Evolutionary conservation across 2,113 vertebrate genomes (phyloP).

Genomic region (Peromyscus maniculatus): DNA sequence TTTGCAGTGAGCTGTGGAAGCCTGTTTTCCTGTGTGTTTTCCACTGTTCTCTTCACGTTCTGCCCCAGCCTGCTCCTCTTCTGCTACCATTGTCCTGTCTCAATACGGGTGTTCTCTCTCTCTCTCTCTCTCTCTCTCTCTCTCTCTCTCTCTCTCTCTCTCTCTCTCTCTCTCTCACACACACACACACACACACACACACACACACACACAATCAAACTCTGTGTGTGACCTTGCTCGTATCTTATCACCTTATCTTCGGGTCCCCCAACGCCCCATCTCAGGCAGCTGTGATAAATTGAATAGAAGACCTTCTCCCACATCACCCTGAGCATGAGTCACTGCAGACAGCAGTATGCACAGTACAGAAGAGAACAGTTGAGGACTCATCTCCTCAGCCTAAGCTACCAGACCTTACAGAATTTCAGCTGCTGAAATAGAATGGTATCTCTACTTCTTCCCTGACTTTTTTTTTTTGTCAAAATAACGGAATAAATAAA

Average conservation of each 20-base stretch:
- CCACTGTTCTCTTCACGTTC: background rate
- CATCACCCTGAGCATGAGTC: background rate
- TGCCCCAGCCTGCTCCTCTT: background rate
- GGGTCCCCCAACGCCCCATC: background rate
- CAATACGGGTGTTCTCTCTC: background rate
- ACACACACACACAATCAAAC: background rate
- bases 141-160: background rate
- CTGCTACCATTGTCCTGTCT: background rate
- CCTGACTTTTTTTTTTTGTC: background rate
- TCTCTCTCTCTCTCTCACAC: background rate
- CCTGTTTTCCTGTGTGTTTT: background rate
- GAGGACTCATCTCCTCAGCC: background rate
- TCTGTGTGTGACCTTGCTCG: background rate
- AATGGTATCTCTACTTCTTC: background rate
- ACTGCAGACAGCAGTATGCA: background rate
- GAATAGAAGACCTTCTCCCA: background rate
- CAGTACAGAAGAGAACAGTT: accelerated
- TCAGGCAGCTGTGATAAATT: background rate
- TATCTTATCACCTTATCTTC: background rate
- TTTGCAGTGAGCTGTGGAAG: background rate
- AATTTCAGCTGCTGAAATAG: background rate
- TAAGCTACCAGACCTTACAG: background rate
- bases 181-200: background rate
- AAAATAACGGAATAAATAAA: background rate
- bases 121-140: background rate